Evolutionary conservation across 2,888 invertebrate species (phyloP).

Genomic region (Crepidodera aurea): DNA sequence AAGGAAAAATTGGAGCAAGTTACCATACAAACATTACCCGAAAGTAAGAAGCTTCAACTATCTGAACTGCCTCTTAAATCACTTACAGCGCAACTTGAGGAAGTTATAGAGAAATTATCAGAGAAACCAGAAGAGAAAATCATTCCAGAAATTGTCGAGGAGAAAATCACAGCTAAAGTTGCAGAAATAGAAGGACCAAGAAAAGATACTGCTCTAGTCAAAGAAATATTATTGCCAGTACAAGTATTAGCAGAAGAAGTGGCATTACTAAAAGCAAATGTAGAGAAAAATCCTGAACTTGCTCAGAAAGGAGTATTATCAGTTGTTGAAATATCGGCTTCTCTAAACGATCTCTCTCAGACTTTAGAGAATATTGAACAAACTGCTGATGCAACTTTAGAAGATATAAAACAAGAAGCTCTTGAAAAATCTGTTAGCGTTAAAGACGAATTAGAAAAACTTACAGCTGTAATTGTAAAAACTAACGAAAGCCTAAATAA

Average conservation of each 20-base stretch:
- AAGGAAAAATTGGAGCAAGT: conserved; percentile 38
- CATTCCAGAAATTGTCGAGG: no score
- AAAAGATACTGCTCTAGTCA: conserved; percentile 10
- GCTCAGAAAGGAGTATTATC: conserved; percentile 36
- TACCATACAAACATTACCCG: background rate
- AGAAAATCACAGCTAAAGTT: no score
- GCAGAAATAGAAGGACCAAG: background rate
- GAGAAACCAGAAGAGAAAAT: background rate
- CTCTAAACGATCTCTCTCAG: conserved; percentile 7
- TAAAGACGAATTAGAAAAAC: conserved; percentile 31
- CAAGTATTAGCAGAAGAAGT: conserved; percentile 31
- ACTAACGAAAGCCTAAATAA: conserved; percentile 24
- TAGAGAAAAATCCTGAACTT: conserved; percentile 26
- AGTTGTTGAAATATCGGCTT: conserved; percentile 31
- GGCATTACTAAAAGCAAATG: conserved; percentile 30
- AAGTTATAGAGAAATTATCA: conserved; percentile 14
- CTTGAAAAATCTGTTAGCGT: background rate
- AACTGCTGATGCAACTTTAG: background rate
- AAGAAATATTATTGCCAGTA: conserved; percentile 22
- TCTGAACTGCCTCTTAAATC: conserved; percentile 29
- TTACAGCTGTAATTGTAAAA: conserved; percentile 32
- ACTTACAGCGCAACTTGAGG: conserved; percentile 25
- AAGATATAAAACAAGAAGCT: conserved; percentile 7
- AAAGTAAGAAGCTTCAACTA: conserved; percentile 16
- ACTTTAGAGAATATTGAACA: conserved; percentile 14